Conservation (phyloP, 2,888 invertebrate species). For the Alviniconcha strummeri region DNA sequence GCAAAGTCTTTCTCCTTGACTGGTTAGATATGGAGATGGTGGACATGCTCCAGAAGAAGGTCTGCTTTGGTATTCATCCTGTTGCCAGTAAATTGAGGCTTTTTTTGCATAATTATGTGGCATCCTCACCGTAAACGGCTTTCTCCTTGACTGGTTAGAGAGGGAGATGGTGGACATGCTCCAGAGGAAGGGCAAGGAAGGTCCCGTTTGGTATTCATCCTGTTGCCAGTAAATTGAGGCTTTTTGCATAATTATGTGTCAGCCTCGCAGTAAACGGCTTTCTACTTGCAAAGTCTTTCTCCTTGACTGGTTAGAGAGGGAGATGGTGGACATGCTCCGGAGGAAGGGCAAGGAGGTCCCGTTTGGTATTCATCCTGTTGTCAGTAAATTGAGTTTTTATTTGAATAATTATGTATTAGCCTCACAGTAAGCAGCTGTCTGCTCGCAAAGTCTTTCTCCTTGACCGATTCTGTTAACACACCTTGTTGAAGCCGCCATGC, state of each 20-base stretch:
- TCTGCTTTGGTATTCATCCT: conserved; percentile 92
- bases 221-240: background rate
- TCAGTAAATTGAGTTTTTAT: background rate
- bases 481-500: background rate
- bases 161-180: too few species aligned
- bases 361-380: background rate
- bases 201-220: background rate
- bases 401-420: background rate
- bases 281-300: background rate
- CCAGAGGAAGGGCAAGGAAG: too few species aligned
- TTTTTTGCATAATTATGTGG: background rate
- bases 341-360: too few species aligned
- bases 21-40: conserved; percentile 80
- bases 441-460: background rate
- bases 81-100: conserved; percentile 81
- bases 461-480: background rate
- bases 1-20: background rate
- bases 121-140: background rate
- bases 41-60: conserved; percentile 81
- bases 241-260: background rate
- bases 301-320: background rate
- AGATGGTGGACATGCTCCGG: too few species aligned
- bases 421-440: background rate
- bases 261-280: background rate
- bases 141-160: background rate